These are phyloP conservation scores for Thysanoteuthis rhombus DNA, from an alignment of 2,888 invertebrate species.

Conservation along the genomic window DNA sequence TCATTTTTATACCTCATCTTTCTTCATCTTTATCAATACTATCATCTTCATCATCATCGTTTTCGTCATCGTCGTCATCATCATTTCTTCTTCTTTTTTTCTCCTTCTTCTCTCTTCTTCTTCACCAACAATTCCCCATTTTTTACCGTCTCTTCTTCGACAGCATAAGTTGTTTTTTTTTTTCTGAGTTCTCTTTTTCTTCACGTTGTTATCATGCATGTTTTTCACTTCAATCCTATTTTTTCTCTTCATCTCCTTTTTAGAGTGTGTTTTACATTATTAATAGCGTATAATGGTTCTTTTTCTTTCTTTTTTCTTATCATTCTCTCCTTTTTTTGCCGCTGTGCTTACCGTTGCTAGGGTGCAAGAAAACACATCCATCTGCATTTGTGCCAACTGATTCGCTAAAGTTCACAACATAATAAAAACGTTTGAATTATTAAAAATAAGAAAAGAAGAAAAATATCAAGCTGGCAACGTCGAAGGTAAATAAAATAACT, in stretches of 20 bases:
- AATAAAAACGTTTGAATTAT: neutral
- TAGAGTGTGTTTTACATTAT: too few species aligned
- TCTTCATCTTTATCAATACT: neutral
- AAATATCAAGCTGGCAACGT: neutral
- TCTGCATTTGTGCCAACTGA: neutral
- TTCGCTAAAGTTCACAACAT: neutral
- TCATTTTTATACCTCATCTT: neutral
- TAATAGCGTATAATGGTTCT: too few species aligned
- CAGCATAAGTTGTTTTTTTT: neutral
- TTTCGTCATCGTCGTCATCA: neutral
- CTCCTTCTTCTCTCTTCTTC: neutral
- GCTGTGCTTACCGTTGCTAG: neutral
- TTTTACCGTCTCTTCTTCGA: neutral
- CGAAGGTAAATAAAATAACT: neutral
- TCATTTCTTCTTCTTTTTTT: neutral
- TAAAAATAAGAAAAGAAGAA: neutral
- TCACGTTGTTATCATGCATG: too few species aligned
- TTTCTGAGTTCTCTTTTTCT: neutral
- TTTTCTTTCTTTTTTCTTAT: too few species aligned
- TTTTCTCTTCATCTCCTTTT: too few species aligned
- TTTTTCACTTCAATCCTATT: too few species aligned
- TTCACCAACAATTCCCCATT: neutral
- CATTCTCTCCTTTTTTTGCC: too few species aligned
- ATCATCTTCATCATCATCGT: neutral
- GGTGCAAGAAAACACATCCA: neutral